Base-by-base conservation (phyloP, 2,888 invertebrate species). In the Trachelus iudaicus region DNA sequence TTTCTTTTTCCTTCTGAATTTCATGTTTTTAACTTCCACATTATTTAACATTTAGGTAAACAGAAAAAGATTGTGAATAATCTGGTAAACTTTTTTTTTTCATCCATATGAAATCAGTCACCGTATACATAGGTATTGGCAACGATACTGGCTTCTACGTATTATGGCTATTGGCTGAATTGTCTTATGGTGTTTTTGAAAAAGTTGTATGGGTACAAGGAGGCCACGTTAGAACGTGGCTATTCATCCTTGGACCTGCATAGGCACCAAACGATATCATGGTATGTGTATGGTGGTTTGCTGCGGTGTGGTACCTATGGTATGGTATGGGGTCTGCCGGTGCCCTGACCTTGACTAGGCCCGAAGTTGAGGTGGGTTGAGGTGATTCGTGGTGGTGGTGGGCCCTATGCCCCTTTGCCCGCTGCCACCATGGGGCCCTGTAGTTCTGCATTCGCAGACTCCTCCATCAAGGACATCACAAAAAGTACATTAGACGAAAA, bases 401-500 rank as follows among this genome's bases (percentile, higher is more conserved):
- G 81, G 80, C 82, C 84, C 83, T 81, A 79, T 81, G 81, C 82
- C 86, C 84, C 86, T 56, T 56, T 82, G 76, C 79, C 80, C 76
- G 74, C 78, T 77, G 81, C 76, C 75, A 73, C 73, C 69, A 40
- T 23, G 73, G 73, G 86, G 88, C 88, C 90, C 89, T 90, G 88
- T 88, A 89, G 90, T 91, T 89, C 90, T 91, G 91, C 91, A 91
- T 91, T 91, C 91, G 91, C 91, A 91, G 91, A 91, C 91, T 91
- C 89, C 89, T 89, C 87, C 91, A 90, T 90, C 91, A 91, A 91
- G 91, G 91, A 91, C 91, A 91, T 89, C 87, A 89, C 87, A 91
- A 90, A 91, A 91, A 91, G 90, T 91, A 91, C 91, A 91, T 90
- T 91, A 91, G 91, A 91, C 90, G 90, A 91, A 90, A 91, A 91